Evolutionary conservation across 2,888 invertebrate genomes (phyloP).

Genomic region (Hypomecis punctinalis): DNA sequence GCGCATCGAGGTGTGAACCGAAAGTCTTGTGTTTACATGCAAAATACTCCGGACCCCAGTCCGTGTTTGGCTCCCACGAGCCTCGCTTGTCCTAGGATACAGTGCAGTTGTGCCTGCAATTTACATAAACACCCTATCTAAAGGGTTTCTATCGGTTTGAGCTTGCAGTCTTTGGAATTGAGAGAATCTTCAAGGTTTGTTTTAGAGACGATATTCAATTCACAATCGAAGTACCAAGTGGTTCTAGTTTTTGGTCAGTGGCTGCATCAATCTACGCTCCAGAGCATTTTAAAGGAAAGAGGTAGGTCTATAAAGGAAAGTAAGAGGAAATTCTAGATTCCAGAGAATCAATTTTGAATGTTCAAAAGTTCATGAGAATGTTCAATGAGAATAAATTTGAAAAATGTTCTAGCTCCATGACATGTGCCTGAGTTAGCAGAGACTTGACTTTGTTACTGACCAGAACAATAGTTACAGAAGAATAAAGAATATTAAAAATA

Average conservation of each 20-base stretch:
- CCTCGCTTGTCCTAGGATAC: conserved; percentile 62
- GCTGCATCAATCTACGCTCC: not conserved
- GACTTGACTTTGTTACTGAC: too few species aligned
- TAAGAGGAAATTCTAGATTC: conserved; percentile 1
- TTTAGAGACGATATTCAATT: conserved; percentile 9
- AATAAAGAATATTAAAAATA: too few species aligned
- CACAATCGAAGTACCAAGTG: conserved; percentile 7
- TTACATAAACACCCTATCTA: not conserved
- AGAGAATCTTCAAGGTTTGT: conserved; percentile 26
- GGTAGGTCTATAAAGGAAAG: not conserved
- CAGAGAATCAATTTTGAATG: too few species aligned
- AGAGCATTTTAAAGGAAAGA: not conserved
- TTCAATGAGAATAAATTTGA: not conserved
- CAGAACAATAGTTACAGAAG: too few species aligned
- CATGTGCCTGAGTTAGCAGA: too few species aligned
- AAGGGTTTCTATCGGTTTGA: conserved; percentile 11
- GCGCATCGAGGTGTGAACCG: conserved; percentile 84
- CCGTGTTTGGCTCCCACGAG: conserved; percentile 69
- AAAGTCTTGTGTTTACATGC: conserved; percentile 82
- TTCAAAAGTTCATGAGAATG: too few species aligned
- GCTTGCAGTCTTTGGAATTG: conserved; percentile 16
- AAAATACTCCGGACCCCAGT: conserved; percentile 78
- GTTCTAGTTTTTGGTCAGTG: not conserved
- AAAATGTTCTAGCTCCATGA: not conserved
- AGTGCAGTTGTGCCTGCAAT: conserved; percentile 12